Evolutionary conservation across 2,888 invertebrate species (phyloP).

Genomic region (Smittia sp.): DNA sequence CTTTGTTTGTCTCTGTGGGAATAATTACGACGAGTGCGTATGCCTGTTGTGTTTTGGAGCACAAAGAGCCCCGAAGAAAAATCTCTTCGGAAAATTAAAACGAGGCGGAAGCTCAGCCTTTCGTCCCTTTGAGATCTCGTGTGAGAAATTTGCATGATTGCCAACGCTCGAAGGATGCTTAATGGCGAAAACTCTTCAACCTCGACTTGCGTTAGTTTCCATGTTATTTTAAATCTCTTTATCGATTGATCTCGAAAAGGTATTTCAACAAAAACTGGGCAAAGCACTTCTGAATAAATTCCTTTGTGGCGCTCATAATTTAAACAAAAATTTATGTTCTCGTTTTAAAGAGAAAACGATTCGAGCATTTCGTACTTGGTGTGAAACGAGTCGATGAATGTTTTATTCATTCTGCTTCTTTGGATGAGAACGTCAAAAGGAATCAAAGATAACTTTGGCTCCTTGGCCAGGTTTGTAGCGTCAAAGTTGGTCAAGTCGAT

Average conservation of each 20-base stretch:
- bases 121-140: background rate
- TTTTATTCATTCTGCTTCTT: slow-evolving; percentile 9
- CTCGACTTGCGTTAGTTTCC: background rate
- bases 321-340: slow-evolving; percentile 18
- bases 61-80: too few species aligned
- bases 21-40: too few species aligned
- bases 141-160: background rate
- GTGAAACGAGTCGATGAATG: slow-evolving; percentile 4
- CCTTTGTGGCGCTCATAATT: slow-evolving; percentile 14
- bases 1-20: too few species aligned
- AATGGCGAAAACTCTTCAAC: background rate
- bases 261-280: background rate
- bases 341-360: background rate
- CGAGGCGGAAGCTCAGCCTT: too few species aligned
- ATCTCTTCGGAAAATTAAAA: too few species aligned
- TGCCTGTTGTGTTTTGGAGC: too few species aligned
- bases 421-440: background rate
- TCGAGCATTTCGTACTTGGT: background rate
- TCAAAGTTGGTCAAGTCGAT: too few species aligned
- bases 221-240: background rate
- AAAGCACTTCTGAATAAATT: slow-evolving; percentile 9
- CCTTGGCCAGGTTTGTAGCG: too few species aligned
- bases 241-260: background rate
- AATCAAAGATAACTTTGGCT: slow-evolving; percentile 24
- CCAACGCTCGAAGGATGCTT: background rate